Evolutionary conservation across 2,888 invertebrate species (phyloP), one percentile per base, ranked within the genome.

Genomic region (Anoncus sp.): DNA sequence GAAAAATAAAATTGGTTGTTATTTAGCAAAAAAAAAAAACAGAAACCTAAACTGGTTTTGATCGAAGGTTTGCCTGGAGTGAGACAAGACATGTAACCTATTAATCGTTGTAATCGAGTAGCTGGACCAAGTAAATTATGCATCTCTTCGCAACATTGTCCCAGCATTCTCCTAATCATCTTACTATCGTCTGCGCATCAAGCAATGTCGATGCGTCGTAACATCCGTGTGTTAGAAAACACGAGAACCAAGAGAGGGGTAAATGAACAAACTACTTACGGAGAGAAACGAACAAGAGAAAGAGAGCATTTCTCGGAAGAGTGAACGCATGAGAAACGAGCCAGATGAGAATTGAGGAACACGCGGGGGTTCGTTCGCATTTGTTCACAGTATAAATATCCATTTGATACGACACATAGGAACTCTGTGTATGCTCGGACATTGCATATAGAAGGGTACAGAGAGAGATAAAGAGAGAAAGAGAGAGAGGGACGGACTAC

Each of bases 381-480:
- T 83, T 80, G 78, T 72, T 77, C 77, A 60, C 65, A 35, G 78
- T 72, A 80, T 74, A 78, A 78, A 76, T 78, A 82, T 78, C 80
- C 81, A 83, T 62, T 66, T 62, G 82, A 77, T 77, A 69, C 45
- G 77, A 76, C 60, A 70, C 70, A 60, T 57, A 51, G 40, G 38
- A n/a, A n/a, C n/a, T n/a, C n/a, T n/a, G n/a, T n/a, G n/a, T 27
- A 38, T 53, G 60, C 40, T 57, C 38, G 55, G 24, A 49, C 59
- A 69, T 24, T 24, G 69, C 35, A 67, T 38, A 62, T 38, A 51
- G 47, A 51, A 35, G 38, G 47, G 47, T 49, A 55, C 27, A 38
- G 62, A 43, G 20, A 38, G n/a, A 38, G 18, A 7, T 20, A 59
- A 22, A 60, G 18, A 67, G 20, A n/a, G 55, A 10, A 40, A 47